Percentiles rank a stretch among this genome's conserved stretches.
Evolutionary conservation across 2,797 vertebrate genomes (phyloP).

Genomic region (Paramormyrops hopkinsi): DNA sequence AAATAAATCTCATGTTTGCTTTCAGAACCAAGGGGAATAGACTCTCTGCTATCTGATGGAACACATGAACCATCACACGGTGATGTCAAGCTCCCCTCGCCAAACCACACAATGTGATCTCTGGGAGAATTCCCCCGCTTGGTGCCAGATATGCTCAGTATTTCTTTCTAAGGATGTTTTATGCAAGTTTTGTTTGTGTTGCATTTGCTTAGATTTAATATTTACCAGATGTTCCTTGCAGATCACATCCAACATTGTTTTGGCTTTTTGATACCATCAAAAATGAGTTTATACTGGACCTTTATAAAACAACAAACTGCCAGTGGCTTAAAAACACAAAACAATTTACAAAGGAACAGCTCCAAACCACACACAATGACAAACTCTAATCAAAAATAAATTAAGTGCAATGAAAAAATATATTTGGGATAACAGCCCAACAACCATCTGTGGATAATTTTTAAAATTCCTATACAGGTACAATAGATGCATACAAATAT

Average conservation of each 20-base stretch:
- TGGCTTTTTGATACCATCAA: not conserved
- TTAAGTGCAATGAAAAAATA: conserved; percentile 45
- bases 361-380: conserved; percentile 6
- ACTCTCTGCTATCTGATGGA: not conserved
- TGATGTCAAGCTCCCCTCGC: not conserved
- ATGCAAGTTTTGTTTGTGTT: not conserved
- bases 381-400: not conserved
- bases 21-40: not conserved
- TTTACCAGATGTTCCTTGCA: not conserved
- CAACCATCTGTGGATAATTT: not conserved
- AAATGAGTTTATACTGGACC: not conserved
- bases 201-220: not conserved
- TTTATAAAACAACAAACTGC: not conserved
- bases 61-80: not conserved
- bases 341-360: not conserved
- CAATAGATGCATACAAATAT: conserved; percentile 48
- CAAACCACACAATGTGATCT: not conserved
- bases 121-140: not conserved
- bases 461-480: conserved; percentile 1
- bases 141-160: not conserved
- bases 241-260: not conserved
- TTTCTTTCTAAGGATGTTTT: not conserved
- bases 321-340: conserved; percentile 7
- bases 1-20: not conserved
- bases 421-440: not conserved